Conservation (phyloP, 2,113 vertebrate genomes). For the Anas platyrhynchos region DNA sequence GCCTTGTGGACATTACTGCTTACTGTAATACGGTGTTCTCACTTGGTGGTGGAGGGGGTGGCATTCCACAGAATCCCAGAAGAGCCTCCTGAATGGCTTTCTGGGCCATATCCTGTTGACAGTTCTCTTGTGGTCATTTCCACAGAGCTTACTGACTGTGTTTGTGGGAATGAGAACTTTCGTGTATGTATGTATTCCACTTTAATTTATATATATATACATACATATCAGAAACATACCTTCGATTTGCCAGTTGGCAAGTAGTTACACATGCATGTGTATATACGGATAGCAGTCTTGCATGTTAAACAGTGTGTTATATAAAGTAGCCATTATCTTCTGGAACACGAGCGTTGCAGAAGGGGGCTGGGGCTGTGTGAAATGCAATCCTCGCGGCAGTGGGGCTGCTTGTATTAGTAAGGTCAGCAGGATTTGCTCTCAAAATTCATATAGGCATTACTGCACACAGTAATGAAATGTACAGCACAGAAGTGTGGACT, state of each 20-base stretch:
- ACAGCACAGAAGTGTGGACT: conserved; percentile 13
- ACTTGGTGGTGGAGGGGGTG: neutral
- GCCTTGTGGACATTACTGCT: neutral
- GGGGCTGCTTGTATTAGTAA: conserved; percentile 43
- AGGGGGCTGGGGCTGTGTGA: conserved; percentile 28
- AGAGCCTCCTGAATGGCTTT: neutral
- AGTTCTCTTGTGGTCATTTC: neutral
- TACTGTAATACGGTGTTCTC: neutral
- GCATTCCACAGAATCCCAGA: neutral
- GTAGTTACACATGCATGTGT: conserved; percentile 22
- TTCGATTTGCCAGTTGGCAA: conserved; percentile 55
- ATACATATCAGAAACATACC: neutral
- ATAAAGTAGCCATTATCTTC: conserved; percentile 63
- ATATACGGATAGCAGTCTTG: conserved; percentile 33
- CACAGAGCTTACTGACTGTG: neutral
- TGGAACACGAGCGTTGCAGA: conserved; percentile 37
- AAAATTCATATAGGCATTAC: conserved; percentile 51
- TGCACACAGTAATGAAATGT: conserved; percentile 49
- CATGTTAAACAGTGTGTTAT: conserved; percentile 19
- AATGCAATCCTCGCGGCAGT: conserved; percentile 24
- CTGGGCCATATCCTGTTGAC: neutral
- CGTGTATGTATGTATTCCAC: neutral
- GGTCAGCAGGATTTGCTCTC: conserved; percentile 54
- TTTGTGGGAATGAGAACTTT: neutral
- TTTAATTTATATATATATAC: neutral